phyloP scores from a whole-genome alignment of 2,113 vertebrate genomes.

The Aptenodytes patagonicus region DNA sequence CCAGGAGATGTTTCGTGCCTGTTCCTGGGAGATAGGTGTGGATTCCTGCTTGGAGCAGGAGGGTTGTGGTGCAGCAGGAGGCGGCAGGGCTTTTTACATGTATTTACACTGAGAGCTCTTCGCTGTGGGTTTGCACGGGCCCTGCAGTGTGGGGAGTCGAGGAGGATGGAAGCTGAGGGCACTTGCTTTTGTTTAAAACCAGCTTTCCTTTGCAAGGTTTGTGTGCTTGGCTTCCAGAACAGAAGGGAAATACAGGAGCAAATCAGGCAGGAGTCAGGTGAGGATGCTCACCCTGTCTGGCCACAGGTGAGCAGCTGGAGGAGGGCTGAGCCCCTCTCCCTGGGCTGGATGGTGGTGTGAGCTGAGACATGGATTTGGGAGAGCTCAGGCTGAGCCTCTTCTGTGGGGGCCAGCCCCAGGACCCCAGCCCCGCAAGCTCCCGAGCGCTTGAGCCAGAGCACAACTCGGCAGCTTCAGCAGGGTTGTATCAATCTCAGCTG shows the following conservation, averaged over 20 bases:
- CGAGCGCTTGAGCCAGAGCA: not conserved
- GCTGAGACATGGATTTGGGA: not conserved
- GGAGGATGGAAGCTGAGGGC: not conserved
- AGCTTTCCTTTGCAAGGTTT: not conserved
- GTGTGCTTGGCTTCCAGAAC: not conserved
- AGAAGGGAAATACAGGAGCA: not conserved
- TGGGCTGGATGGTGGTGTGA: not conserved
- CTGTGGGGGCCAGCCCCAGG: not conserved
- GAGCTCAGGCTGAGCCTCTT: not conserved
- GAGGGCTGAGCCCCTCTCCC: not conserved
- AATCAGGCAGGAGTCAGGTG: not conserved
- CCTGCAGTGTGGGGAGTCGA: rapidly evolving
- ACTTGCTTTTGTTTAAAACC: not conserved
- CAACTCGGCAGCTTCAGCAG: not conserved
- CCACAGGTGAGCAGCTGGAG: not conserved
- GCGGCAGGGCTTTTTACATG: rapidly evolving
- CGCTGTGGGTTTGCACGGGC: not conserved
- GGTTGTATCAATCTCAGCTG: not conserved
- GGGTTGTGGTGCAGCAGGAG: not conserved
- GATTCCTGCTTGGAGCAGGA: not conserved
- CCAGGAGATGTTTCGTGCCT: not conserved
- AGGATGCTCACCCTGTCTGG: not conserved
- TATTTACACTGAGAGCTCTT: rapidly evolving
- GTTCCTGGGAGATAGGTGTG: too few species aligned
- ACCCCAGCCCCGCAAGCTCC: not conserved